Evolutionary conservation across 2,113 vertebrate genomes (phyloP), one percentile per base, ranked within the genome.

Genomic region (Eretmodus cyanostictus): DNA sequence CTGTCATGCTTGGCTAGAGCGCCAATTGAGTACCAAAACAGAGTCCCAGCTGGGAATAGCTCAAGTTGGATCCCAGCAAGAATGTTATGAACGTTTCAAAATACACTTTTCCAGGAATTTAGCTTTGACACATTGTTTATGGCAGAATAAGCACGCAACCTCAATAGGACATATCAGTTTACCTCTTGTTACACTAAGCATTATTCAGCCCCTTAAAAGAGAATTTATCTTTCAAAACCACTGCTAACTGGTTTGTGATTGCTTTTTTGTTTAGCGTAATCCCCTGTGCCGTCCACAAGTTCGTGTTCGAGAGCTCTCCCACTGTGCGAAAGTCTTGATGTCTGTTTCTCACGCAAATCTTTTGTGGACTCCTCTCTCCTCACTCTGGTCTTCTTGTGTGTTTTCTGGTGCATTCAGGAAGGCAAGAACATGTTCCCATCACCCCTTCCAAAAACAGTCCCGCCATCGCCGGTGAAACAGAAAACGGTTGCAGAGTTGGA

Each of bases 351-450:
- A 94, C 88, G 89, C 91, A 90, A 81, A 80, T 87, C 66, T 31
- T 78, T 86, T 85, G 45, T 42, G 49, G 66, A 54, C 9, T 9
- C 83, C 13, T 42, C 38, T 59, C 4, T 81, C 88, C 54, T 93
- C 85, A 89, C 83, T 76, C 81, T 38, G 53, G 40, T 87, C n/a
- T 47, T 81, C 31, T 49, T 85, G 40, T 89, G 63, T 87, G 49
- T 78, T 87, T 84, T 84, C 53, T 83, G 40, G 63, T 89, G 36
- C n/a, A 17, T 87, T 24, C 94, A 97, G 97, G 94, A 97, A 6
- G 97, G 97, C 71, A 89, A 93, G 82, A 94, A 96, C 92, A 91
- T 96, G 82, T 97, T 97, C 90, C 97, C 96, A 1, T 66, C 96
- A 6, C 97, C 92, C 2, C 94, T 96, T 36, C 95, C 96, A 3